Percentiles rank a stretch among this genome's conserved stretches.
These are phyloP conservation scores for Proteles cristata DNA, from an alignment of 2,113 vertebrate genomes.

Conservation along the genomic window DNA sequence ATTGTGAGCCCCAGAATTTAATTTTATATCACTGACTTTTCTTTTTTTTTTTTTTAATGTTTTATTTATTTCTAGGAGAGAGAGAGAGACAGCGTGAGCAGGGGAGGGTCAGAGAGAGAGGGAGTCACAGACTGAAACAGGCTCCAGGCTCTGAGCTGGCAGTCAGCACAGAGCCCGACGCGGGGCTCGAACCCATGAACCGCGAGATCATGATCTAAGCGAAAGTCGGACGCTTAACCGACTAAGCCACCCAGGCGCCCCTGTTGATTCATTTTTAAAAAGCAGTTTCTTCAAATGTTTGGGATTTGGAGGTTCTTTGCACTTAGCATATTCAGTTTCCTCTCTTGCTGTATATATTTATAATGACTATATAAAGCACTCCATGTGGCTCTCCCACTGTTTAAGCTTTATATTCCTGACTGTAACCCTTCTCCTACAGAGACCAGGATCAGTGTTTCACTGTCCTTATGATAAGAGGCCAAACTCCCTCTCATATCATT, in stretches of 20 bases:
- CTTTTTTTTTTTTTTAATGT: too few relatives aligned
- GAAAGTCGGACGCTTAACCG: too few relatives aligned
- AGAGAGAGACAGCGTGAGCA: too few relatives aligned
- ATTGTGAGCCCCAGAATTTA: not conserved
- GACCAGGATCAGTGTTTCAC: not conserved
- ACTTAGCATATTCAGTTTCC: not conserved
- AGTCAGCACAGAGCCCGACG: too few relatives aligned
- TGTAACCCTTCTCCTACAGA: not conserved
- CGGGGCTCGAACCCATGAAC: too few relatives aligned
- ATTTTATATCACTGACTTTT: conserved; percentile 11
- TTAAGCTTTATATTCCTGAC: not conserved
- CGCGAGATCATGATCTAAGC: too few relatives aligned
- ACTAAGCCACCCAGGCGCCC: too few relatives aligned
- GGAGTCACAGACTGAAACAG: too few relatives aligned
- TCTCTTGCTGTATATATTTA: not conserved
- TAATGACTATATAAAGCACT: not conserved
- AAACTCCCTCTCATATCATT: not conserved
- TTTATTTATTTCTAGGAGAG: too few relatives aligned
- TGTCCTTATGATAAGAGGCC: not conserved
- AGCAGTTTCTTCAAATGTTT: not conserved
- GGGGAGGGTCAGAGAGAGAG: too few relatives aligned
- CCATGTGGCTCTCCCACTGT: not conserved
- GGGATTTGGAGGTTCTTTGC: conserved; percentile 28
- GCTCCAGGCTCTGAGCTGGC: too few relatives aligned
- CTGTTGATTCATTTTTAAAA: not conserved